These are phyloP conservation scores for Campoplex nolae DNA, from an alignment of 2,888 invertebrate genomes.

Conservation along the genomic window DNA sequence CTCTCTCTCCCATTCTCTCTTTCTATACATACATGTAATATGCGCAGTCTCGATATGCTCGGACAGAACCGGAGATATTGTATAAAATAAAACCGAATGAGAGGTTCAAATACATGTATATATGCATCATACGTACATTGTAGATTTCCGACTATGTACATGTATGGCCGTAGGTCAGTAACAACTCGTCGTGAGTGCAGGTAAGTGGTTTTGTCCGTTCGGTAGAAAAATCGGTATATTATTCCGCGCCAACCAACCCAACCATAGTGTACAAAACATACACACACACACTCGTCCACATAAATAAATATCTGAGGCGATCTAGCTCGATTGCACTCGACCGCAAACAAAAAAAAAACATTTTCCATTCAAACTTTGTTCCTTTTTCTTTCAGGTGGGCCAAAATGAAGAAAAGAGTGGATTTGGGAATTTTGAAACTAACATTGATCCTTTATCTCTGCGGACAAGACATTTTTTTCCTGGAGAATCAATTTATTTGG, in stretches of 20 bases:
- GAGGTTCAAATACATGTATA: slow-evolving; percentile 26
- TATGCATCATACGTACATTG: slow-evolving; percentile 36
- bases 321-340: neutral
- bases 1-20: slow-evolving; percentile 17
- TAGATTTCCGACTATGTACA: slow-evolving; percentile 40
- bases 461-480: too few relatives aligned
- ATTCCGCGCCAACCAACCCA: slow-evolving; percentile 24
- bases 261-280: neutral
- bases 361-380: neutral
- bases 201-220: slow-evolving; percentile 72
- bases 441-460: too few relatives aligned
- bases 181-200: slow-evolving; percentile 72
- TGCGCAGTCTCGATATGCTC: slow-evolving; percentile 46
- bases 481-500: neutral
- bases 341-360: neutral
- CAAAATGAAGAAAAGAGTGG: neutral
- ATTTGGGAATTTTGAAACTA: neutral
- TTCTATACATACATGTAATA: slow-evolving; percentile 2
- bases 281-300: neutral
- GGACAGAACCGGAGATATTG: slow-evolving; percentile 47
- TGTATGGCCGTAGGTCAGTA: slow-evolving; percentile 69
- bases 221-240: slow-evolving; percentile 64
- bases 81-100: slow-evolving; percentile 60
- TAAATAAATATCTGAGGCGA: neutral
- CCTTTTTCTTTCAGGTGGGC: neutral